Evolutionary conservation across 2,113 vertebrate genomes (phyloP).

Genomic region (Chloropsis cyanopogon): DNA sequence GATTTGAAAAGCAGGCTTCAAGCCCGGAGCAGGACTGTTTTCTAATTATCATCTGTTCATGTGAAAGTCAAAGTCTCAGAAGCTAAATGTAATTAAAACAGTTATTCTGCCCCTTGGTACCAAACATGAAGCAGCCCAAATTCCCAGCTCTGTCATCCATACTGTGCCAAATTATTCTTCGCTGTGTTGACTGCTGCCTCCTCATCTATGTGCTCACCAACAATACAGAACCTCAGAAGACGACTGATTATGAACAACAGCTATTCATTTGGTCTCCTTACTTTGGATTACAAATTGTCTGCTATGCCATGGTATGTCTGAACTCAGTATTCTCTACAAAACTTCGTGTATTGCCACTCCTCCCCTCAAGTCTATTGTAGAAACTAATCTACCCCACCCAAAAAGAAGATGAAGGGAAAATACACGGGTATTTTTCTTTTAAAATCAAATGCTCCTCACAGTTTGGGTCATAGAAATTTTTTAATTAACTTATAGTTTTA

Average conservation of each 20-base stretch:
- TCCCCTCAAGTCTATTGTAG: not conserved
- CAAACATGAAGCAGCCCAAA: not conserved
- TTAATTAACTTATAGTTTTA: not conserved
- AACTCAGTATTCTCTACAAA: not conserved
- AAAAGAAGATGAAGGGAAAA: not conserved
- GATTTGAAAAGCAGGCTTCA: slow-evolving; percentile 22
- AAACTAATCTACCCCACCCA: not conserved
- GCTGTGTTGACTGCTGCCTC: not conserved
- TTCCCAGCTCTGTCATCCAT: not conserved
- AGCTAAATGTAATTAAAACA: not conserved
- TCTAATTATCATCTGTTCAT: slow-evolving; percentile 25
- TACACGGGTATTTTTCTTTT: not conserved
- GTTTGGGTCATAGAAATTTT: not conserved
- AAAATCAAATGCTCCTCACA: not conserved
- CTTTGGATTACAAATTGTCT: not conserved
- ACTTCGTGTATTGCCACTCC: not conserved
- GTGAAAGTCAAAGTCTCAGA: not conserved
- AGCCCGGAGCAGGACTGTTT: slow-evolving; percentile 21
- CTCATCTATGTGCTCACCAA: not conserved
- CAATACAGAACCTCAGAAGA: not conserved
- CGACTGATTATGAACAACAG: not conserved
- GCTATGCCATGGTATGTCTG: not conserved
- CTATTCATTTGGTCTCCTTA: not conserved
- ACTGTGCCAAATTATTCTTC: not conserved
- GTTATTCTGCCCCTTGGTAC: not conserved